Percentiles rank a stretch among this genome's conserved stretches.
phyloP scores from a whole-genome alignment of 2,797 vertebrate genomes.

The Manis pentadactyla region DNA sequence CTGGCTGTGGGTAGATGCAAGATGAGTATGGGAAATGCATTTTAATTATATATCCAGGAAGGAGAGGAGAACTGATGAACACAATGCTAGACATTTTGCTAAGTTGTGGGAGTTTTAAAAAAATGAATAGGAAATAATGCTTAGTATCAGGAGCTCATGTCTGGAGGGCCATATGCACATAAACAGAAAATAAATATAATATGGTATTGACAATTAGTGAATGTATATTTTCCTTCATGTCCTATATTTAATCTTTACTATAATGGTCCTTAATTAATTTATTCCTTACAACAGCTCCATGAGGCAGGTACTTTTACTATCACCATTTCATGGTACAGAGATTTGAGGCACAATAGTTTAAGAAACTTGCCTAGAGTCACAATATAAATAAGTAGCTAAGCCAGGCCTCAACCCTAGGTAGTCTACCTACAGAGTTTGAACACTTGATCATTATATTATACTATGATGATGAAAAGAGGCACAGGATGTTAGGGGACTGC shows the following conservation, averaged over 20 bases:
- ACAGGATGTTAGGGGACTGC: not conserved
- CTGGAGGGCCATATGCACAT: not conserved
- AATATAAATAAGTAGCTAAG: not conserved
- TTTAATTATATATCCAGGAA: constrained; percentile 25
- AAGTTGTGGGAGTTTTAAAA: not conserved
- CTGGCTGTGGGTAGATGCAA: not conserved
- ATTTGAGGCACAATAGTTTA: not conserved
- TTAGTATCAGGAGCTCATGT: not conserved
- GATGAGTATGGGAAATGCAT: not conserved
- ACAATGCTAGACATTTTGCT: not conserved
- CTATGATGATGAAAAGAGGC: not conserved
- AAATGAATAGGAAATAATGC: not conserved
- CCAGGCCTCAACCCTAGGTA: not conserved
- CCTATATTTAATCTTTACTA: not conserved
- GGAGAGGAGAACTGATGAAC: not conserved
- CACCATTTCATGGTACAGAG: not conserved
- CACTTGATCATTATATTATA: not conserved
- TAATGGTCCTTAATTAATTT: not conserved
- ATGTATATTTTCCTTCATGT: not conserved
- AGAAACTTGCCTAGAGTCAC: not conserved
- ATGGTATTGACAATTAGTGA: not conserved
- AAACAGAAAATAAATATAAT: constrained; percentile 38
- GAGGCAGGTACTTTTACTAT: not conserved
- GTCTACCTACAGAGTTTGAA: not conserved
- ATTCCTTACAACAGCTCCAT: not conserved